These are phyloP conservation scores for Sceloporus tristichus DNA, from an alignment of 2,113 vertebrate genomes.

Conservation along the genomic window DNA sequence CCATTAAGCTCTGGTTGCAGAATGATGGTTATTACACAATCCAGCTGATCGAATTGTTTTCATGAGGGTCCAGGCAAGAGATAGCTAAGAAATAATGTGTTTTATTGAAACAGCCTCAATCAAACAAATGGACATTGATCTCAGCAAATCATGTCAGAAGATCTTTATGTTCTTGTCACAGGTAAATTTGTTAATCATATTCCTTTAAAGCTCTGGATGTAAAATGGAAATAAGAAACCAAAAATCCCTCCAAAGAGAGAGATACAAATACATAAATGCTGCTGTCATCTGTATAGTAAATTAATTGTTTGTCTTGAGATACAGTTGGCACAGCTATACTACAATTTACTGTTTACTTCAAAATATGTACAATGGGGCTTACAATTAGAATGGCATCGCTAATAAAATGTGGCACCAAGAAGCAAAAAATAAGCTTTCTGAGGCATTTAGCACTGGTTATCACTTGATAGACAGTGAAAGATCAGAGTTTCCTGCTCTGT, in stretches of 20 bases:
- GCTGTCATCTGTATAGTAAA: background rate
- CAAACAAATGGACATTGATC: background rate
- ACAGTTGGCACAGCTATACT: background rate
- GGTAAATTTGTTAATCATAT: background rate
- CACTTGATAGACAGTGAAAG: background rate
- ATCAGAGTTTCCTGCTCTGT: background rate
- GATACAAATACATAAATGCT: rapidly evolving
- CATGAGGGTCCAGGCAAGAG: background rate
- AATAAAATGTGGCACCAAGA: background rate
- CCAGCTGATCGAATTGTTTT: background rate
- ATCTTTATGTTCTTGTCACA: background rate
- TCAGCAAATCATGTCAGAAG: background rate
- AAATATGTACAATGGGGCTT: background rate
- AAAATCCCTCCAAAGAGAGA: background rate
- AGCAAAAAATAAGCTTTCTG: background rate
- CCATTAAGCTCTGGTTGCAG: background rate
- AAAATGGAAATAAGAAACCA: background rate
- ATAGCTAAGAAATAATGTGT: background rate
- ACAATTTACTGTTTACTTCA: background rate
- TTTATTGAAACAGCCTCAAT: background rate
- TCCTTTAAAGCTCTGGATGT: background rate
- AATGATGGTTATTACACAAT: background rate
- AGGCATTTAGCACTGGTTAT: background rate
- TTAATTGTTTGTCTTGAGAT: background rate
- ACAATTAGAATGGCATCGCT: background rate